Evolutionary conservation across 2,797 vertebrate genomes (phyloP), one percentile per base, ranked within the genome.

Genomic region (Myotis planiceps): DNA sequence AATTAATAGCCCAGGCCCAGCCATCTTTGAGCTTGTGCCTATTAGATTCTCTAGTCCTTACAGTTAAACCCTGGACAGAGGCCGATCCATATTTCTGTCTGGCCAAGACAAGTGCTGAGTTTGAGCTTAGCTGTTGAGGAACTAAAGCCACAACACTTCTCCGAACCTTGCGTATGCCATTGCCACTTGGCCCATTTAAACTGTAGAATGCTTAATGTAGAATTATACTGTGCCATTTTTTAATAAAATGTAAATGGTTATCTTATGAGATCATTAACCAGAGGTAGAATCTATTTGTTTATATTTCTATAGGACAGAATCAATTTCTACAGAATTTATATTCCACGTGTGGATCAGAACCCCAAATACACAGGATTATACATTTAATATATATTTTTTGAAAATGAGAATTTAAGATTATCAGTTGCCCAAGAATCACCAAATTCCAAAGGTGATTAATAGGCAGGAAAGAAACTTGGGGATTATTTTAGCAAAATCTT

Each of bases 401-500:
- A 90, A 79, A 94, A 66, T 18, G 39, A 71, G 47, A 95, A 76
- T 83, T 86, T 92, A 65, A 80, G 39, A 74, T 89, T 68, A 53
- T 60, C 34, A n/a, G 39, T 45, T 91, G 29, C 25, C 53, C 45
- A 4, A 84, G 37, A 93, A 75, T 92, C 78, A 89, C 63, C 51
- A 79, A 72, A 92, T 94, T 93, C 29, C 53, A 84, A 94, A 94
- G 74, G 13, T 53, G 21, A 78, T 78, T 53, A 21, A 34, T 32
- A 78, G 21, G 68, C 29, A 65, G 63, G 6, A 75, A 93, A 32
- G 23, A 45, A 34, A 3, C 68, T 75, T 21, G 6, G 69, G 83
- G 21, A 82, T 90, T 88, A 60, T 81, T 92, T 92, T 63, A 92
- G n/a, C 16, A 89, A 95, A 95, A 92, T 72, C 18, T 29, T 85